Conservation (phyloP, 2,113 vertebrate species). For the Chloropsis cyanopogon region DNA sequence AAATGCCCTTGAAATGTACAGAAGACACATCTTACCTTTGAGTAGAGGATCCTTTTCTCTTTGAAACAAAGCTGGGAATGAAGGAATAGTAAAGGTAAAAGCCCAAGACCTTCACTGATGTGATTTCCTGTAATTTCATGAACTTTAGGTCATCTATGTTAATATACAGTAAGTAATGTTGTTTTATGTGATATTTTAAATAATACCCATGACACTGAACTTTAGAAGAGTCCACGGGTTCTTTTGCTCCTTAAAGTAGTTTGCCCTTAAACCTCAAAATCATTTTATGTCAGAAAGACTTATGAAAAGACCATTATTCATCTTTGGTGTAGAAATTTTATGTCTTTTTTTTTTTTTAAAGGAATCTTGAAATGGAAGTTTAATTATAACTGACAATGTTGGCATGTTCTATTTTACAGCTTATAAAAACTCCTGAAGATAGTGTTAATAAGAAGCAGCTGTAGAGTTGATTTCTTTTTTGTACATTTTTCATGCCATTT, state of each 20-base stretch:
- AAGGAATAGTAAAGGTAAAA: neutral
- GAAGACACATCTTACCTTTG: neutral
- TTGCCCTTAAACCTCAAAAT: neutral
- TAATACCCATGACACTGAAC: neutral
- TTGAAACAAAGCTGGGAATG: neutral
- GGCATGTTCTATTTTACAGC: neutral
- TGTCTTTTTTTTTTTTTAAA: neutral
- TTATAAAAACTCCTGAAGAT: slow-evolving; percentile 23
- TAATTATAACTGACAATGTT: slow-evolving; percentile 23
- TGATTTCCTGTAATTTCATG: neutral
- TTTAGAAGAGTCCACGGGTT: neutral
- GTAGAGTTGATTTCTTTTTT: neutral
- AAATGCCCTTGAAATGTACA: neutral
- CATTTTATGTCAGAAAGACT: neutral
- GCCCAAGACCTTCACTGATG: neutral
- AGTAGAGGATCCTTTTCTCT: neutral
- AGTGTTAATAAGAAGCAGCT: slow-evolving; percentile 23
- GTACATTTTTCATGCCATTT: neutral
- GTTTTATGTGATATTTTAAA: neutral
- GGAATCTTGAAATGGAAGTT: neutral
- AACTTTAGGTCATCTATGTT: neutral
- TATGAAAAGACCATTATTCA: slow-evolving; percentile 4
- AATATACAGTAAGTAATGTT: neutral
- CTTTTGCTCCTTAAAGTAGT: neutral
- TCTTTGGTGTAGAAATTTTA: neutral